Evolutionary conservation across 1,140 invertebrate species (phyloP).

Genomic region (Drosophila orosa): DNA sequence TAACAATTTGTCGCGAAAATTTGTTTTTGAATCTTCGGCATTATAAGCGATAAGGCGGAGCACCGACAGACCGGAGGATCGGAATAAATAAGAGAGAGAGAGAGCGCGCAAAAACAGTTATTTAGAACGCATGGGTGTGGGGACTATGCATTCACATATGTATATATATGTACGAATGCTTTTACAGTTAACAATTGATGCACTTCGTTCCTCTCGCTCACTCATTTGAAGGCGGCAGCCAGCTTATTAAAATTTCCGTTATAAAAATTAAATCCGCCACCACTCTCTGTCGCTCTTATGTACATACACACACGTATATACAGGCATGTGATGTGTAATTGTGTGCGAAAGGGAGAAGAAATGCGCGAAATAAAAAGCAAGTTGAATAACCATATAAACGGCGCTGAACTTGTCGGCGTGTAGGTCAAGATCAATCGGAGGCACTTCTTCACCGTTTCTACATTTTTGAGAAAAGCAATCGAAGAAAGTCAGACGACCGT

Average conservation of each 20-base stretch:
- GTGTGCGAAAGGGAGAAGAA: slow-evolving; percentile 40
- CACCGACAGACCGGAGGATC: slow-evolving; percentile 3
- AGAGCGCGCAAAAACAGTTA: slow-evolving; percentile 12
- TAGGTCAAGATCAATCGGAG: slow-evolving; percentile 75
- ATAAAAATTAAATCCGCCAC: slow-evolving; percentile 58
- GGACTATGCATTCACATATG: slow-evolving; percentile 8
- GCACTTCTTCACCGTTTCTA: slow-evolving; percentile 11
- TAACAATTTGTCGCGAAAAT: slow-evolving; percentile 67
- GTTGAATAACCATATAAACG: slow-evolving; percentile 71
- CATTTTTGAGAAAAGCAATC: slow-evolving; percentile 26
- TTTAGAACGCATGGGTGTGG: slow-evolving; percentile 17
- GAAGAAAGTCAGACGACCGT: slow-evolving; percentile 52
- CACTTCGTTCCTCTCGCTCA: slow-evolving; percentile 18
- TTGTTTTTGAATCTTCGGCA: slow-evolving; percentile 20
- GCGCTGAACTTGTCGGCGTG: slow-evolving; percentile 59
- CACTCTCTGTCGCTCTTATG: slow-evolving; percentile 18
- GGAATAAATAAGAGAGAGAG: slow-evolving; percentile 21
- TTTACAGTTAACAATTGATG: slow-evolving; percentile 54
- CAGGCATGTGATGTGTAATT: slow-evolving; percentile 3
- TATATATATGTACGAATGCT: slow-evolving; percentile 20
- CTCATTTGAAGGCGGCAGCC: slow-evolving; percentile 10
- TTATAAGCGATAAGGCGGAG: slow-evolving; percentile 26
- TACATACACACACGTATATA: slow-evolving; percentile 5
- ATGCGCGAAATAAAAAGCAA: slow-evolving; percentile 46
- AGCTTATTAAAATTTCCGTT: slow-evolving; percentile 72